Conservation (phyloP, 2,113 vertebrate genomes). For the Ifrita kowaldi region DNA sequence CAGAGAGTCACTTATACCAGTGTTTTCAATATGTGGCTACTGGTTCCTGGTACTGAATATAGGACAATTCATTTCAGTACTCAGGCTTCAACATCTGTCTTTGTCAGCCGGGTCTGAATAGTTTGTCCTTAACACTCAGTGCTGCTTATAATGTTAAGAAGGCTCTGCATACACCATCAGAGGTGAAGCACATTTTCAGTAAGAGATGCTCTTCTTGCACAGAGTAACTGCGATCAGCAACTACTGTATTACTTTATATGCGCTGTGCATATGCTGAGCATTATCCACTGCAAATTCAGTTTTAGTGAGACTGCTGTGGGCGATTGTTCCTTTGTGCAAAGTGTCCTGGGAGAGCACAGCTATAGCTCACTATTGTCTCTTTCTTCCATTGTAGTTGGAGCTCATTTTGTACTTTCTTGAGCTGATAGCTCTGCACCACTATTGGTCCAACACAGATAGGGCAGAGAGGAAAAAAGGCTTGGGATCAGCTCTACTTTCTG, state of each 20-base stretch:
- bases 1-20: background rate
- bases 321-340: background rate
- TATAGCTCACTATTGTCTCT: background rate
- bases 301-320: background rate
- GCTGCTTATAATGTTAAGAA: background rate
- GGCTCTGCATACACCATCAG: background rate
- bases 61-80: background rate
- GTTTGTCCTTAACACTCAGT: background rate
- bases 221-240: background rate
- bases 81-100: background rate
- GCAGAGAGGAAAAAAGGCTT: background rate
- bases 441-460: background rate
- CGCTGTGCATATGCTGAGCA: background rate
- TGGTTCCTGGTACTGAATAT: background rate
- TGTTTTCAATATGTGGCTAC: background rate
- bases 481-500: background rate
- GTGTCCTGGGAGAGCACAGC: slow-evolving; percentile 5
- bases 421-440: background rate
- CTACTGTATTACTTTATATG: background rate
- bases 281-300: background rate
- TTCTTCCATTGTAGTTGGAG: background rate
- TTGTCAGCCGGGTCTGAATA: background rate
- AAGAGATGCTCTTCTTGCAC: background rate
- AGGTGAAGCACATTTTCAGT: background rate
- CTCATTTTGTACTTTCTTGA: slow-evolving; percentile 10